Base-by-base conservation (phyloP, 2,797 vertebrate genomes). In the Artibeus jamaicensis region DNA sequence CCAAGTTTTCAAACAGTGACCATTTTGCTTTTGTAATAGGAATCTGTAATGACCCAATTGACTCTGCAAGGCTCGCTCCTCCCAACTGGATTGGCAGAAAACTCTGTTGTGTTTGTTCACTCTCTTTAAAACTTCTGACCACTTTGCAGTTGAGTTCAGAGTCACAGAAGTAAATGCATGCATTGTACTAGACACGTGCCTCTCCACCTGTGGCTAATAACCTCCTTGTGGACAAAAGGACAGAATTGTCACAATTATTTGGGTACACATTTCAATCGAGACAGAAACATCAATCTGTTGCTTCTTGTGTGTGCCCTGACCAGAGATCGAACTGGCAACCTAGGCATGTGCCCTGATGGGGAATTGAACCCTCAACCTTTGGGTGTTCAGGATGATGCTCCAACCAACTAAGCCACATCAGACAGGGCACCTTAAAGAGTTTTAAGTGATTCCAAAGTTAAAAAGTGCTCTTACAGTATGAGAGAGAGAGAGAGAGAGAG, bases 91-190 rank as follows among this genome's bases (percentile, higher is more conserved):
- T 12, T 59, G 18, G 65, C 59, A 91, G 26, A 68, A 79, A 95
- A 74, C 16, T 14, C 32, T 0, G 0, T 9, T 9, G 1, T 32
- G 29, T 53, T 88, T 48, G 79, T 19, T 24, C 93, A 21, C 67
- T 29, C 39, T 24, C 85, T 94, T 93, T 95, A 73, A 88, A 96
- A 93, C n/a, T 46, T 14, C 76, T 91, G 93, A 67, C 86, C 2
- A 29, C 91, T 93, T 85, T 53, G 24, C 44, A 55, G 90, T 46
- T 68, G 74, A 91, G 87, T 81, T 67, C 70, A 62, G 22, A 93
- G 16, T 78, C 67, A 34, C 0, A 0, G 55, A 93, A 73, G 91
- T 3, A 95, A 97, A 91, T 32, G 50, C 44, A 84, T 12, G 91
- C 6, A 29, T 91, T 62, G 24, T 89, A 84, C 70, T 67, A 92